Evolutionary conservation across 23 tunicate species (phyloP), one percentile per base, ranked within the genome.

Genomic region (Clavelina lepadiformis): DNA sequence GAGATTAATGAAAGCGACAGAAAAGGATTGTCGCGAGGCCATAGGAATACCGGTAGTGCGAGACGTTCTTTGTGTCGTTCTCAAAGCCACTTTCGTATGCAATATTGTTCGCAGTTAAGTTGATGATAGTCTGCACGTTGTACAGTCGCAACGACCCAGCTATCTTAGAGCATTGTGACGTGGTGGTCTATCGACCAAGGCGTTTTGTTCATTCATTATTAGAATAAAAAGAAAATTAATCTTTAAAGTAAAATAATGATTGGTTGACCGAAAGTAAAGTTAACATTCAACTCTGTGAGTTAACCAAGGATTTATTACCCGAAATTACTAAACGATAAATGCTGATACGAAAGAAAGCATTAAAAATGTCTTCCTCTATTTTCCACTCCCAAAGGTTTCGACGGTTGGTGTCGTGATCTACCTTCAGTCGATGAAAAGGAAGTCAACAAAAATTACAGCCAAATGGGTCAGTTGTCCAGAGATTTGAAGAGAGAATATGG

Each of bases 51-150:
- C 80, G n/a, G 32, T 82, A 1, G 4, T 82, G 5, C 36, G 63
- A 37, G 72, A 58, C 25, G 67, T 82, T 65, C 24, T 82, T 15
- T 82, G 89, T 33, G 7, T 38, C 5, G 61, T 67, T 2, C 31
- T 82, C 4, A 82, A 73, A 44, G 72, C 75, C 2, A 28, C 61
- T 3, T 82, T 73, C 58, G 67, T 82, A 29, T 82, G 89, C 69
- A 57, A 73, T 31, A 49, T 67, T 4, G 80, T 66, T 31, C 24
- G 49, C n/a, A 29, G 89, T n/a, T n/a, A n/a, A n/a, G n/a, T n/a
- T n/a, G n/a, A n/a, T n/a, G n/a, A n/a, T n/a, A n/a, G n/a, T n/a
- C n/a, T n/a, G n/a, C n/a, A n/a, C n/a, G n/a, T n/a, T n/a, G n/a
- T n/a, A n/a, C n/a, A n/a, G n/a, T n/a, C n/a, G n/a, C n/a, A n/a